phyloP scores from a whole-genome alignment of 2,113 vertebrate species.

The Alligator sinensis region DNA sequence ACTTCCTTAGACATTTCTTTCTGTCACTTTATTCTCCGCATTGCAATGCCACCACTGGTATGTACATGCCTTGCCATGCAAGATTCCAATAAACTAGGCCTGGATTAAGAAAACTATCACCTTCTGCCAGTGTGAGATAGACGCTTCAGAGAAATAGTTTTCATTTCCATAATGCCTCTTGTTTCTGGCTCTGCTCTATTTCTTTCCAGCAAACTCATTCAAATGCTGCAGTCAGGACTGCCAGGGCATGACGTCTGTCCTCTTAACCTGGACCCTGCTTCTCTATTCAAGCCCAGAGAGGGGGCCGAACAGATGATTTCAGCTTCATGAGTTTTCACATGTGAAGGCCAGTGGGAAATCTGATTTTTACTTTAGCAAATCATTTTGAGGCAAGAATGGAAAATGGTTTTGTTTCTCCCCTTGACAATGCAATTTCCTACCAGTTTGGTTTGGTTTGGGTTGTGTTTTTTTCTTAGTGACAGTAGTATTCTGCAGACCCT shows the following conservation, averaged over 20 bases:
- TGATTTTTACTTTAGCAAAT: slow-evolving; percentile 24
- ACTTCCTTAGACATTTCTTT: neutral
- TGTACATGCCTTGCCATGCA: neutral
- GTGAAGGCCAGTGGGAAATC: neutral
- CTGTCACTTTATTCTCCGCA: neutral
- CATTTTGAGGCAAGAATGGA: neutral
- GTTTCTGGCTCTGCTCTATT: slow-evolving; percentile 9
- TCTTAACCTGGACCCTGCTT: neutral
- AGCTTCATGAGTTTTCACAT: slow-evolving; percentile 3
- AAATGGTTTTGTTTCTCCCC: neutral
- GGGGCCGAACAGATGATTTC: slow-evolving; percentile 25
- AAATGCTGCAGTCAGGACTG: neutral
- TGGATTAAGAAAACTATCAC: slow-evolving; percentile 27
- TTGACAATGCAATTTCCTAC: slow-evolving; percentile 23
- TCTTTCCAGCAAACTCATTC: neutral
- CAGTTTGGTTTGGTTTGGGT: neutral
- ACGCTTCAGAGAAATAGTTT: neutral
- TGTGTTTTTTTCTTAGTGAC: neutral
- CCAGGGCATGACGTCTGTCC: neutral
- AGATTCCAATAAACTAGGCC: slow-evolving; percentile 23
- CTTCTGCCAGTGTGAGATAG: neutral
- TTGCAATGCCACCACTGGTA: neutral
- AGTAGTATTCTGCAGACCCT: neutral
- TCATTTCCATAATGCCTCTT: slow-evolving; percentile 31
- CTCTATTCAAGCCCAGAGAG: slow-evolving; percentile 9